Evolutionary conservation across 2,113 vertebrate species (phyloP).

Genomic region (Prolemur simus): DNA sequence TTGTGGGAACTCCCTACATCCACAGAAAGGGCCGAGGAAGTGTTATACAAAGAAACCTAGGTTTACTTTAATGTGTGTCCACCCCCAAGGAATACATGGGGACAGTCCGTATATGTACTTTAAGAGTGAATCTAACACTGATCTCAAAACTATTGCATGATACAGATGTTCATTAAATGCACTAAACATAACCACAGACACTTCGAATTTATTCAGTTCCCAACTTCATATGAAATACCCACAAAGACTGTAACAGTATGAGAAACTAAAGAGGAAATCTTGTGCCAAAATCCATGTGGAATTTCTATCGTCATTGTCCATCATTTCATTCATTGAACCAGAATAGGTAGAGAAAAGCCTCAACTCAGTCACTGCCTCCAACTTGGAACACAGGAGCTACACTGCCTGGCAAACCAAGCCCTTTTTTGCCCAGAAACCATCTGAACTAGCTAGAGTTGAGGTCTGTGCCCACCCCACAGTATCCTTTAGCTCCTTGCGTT

Average conservation of each 20-base stretch:
- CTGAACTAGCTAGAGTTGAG: background rate
- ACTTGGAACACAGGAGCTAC: background rate
- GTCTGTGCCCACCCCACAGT: background rate
- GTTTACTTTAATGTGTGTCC: background rate
- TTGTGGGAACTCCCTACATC: background rate
- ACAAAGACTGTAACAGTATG: background rate
- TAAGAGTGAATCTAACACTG: background rate
- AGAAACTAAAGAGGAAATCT: background rate
- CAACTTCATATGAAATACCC: background rate
- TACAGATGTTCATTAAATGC: background rate
- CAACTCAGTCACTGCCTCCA: background rate
- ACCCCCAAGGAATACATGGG: background rate
- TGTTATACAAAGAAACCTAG: background rate
- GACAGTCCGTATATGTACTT: background rate
- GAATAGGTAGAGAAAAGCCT: background rate
- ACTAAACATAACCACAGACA: background rate
- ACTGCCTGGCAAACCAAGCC: background rate
- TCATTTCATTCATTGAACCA: background rate
- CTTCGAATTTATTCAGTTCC: background rate
- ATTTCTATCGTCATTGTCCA: background rate
- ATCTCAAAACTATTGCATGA: background rate
- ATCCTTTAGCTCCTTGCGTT: background rate
- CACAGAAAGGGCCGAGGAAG: background rate
- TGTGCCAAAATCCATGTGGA: background rate
- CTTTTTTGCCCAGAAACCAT: background rate